Conservation (phyloP, 2,113 vertebrate genomes). For the Pongo abelii region DNA sequence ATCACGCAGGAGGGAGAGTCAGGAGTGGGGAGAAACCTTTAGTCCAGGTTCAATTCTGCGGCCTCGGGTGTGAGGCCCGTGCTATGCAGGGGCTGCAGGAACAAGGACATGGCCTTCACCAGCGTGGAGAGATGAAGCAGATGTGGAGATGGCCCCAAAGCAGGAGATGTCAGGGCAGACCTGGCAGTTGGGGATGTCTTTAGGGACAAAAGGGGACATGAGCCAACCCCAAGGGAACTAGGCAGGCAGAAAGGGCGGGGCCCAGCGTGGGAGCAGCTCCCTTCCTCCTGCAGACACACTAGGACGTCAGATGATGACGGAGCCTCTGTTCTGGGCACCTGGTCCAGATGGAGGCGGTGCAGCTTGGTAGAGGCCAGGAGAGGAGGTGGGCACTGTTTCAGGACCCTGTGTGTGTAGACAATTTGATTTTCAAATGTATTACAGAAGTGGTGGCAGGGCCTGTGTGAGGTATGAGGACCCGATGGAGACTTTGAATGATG, state of each 20-base stretch:
- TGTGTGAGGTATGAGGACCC: too few species aligned
- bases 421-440: too few species aligned
- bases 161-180: neutral
- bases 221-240: neutral
- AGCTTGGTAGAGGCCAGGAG: neutral
- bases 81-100: fast-evolving
- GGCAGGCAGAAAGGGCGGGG: neutral
- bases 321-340: neutral
- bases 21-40: too few species aligned
- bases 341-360: neutral
- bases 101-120: fast-evolving
- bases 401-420: too few species aligned
- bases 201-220: too few species aligned
- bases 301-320: fast-evolving
- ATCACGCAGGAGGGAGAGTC: fast-evolving
- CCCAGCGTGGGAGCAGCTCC: neutral
- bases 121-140: neutral
- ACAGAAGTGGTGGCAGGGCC: too few species aligned
- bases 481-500: too few species aligned
- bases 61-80: neutral
- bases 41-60: fast-evolving
- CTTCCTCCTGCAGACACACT: neutral
- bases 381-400: too few species aligned
- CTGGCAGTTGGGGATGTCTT: too few species aligned
- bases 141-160: neutral